A percentile compares a stretch with the other conserved stretches of the same genome.
Conservation (phyloP, 2,888 invertebrate genomes). For the Xestia ashworthii region DNA sequence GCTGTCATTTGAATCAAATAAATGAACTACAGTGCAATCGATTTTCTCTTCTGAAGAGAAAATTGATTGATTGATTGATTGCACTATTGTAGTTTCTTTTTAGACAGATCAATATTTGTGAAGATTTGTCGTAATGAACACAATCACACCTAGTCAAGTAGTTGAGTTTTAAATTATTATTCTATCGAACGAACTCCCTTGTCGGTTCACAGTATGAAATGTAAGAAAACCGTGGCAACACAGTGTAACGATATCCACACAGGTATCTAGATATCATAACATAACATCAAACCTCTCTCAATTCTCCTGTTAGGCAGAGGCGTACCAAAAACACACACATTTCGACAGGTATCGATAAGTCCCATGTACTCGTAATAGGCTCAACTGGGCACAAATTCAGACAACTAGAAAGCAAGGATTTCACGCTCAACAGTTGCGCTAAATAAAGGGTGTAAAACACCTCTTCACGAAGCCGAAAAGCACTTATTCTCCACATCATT, state of each 20-base stretch:
- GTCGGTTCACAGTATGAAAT: constrained; percentile 19
- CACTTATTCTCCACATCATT: no score
- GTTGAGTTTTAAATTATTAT: constrained; percentile 30
- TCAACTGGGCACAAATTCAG: not conserved
- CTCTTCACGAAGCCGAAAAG: no score
- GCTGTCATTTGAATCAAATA: not conserved
- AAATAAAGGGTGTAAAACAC: no score
- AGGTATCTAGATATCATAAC: not conserved
- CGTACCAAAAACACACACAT: not conserved
- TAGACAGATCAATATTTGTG: not conserved
- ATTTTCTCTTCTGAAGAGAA: not conserved
- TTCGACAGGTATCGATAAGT: not conserved
- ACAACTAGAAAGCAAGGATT: no score
- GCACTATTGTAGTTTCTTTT: not conserved
- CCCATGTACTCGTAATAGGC: no score
- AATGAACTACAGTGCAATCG: not conserved
- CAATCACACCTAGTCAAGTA: not conserved
- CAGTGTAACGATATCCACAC: not conserved
- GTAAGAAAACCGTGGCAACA: not conserved
- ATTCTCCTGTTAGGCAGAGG: not conserved
- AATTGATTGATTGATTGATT: not conserved
- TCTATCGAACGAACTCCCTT: constrained; percentile 9
- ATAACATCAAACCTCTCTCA: not conserved
- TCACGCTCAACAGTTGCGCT: no score
- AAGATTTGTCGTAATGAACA: not conserved